Percentiles rank a stretch among this genome's conserved stretches.
Evolutionary conservation across 2,113 vertebrate genomes (phyloP).

Genomic region (Cynocephalus volans): DNA sequence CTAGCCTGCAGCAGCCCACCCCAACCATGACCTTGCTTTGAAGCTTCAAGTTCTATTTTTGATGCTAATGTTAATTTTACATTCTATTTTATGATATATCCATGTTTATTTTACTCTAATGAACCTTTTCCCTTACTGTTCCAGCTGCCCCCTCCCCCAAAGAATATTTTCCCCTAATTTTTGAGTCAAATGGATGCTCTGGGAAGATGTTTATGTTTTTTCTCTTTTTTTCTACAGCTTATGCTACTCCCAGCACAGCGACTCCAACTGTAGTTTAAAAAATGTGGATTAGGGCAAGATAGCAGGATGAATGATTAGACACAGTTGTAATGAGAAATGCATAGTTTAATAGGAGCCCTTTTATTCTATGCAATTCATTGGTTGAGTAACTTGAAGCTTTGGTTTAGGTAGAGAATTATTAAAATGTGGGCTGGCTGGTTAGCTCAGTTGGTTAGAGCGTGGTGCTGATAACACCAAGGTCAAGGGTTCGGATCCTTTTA

Average conservation of each 20-base stretch:
- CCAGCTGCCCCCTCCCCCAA: too few relatives aligned
- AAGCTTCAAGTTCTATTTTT: conserved; percentile 75
- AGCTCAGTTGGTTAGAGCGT: too few relatives aligned
- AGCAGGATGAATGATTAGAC: neutral
- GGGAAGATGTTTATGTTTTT: conserved; percentile 68
- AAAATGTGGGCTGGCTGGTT: neutral
- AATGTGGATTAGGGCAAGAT: neutral
- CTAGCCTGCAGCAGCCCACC: neutral
- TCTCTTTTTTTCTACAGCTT: conserved; percentile 51
- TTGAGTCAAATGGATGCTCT: neutral
- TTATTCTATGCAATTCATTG: neutral
- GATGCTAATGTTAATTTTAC: conserved; percentile 39
- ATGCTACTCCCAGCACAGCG: neutral
- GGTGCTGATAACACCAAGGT: too few relatives aligned
- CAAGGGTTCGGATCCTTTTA: too few relatives aligned
- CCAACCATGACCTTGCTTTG: conserved; percentile 69
- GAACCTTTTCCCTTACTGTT: neutral
- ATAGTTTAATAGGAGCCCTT: neutral
- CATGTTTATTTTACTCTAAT: conserved; percentile 73
- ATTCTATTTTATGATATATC: neutral
- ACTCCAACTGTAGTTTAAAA: neutral
- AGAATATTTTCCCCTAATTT: neutral
- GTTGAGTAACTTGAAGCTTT: neutral
- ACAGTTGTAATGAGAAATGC: neutral
- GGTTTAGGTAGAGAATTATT: neutral